Conservation (phyloP, 35 echinoderm and acorn worm species). For the Nesometra sesokonis region DNA sequence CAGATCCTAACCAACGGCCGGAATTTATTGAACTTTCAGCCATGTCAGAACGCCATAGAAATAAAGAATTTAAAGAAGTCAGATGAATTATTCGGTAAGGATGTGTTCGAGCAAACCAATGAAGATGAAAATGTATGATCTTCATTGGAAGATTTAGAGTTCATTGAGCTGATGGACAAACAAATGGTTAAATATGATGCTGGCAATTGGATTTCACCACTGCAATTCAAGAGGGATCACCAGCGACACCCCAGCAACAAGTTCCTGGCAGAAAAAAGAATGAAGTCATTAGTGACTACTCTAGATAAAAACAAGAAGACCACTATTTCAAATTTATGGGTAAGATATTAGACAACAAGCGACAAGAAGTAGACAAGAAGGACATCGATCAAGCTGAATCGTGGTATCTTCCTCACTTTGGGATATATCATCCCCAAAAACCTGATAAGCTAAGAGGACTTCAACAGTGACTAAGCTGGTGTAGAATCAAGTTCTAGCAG, state of each 20-base stretch:
- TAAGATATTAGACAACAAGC: conserved; percentile 24
- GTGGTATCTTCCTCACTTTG: conserved; percentile 63
- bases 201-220: conserved; percentile 30
- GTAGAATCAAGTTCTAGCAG: too few relatives aligned
- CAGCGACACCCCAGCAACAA: conserved; percentile 22
- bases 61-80: background rate
- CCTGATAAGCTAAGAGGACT: conserved; percentile 45
- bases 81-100: conserved; percentile 11
- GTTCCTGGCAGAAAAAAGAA: background rate
- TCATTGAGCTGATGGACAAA: conserved; percentile 21
- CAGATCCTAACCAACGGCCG: conserved; percentile 25
- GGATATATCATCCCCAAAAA: conserved; percentile 55
- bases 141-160: conserved; percentile 31
- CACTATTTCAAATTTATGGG: conserved; percentile 44
- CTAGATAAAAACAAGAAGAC: background rate
- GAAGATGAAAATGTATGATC: conserved; percentile 6
- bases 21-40: conserved; percentile 9
- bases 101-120: conserved; percentile 12
- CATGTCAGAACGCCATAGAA: conserved; percentile 17
- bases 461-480: too few relatives aligned
- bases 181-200: conserved; percentile 13
- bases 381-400: background rate
- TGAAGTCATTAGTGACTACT: background rate
- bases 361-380: background rate
- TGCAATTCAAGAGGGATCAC: conserved; percentile 29